A percentile compares a stretch with the other conserved stretches of the same genome.
These are phyloP conservation scores for Eilema caniola DNA, from an alignment of 2,888 invertebrate genomes.

Conservation along the genomic window DNA sequence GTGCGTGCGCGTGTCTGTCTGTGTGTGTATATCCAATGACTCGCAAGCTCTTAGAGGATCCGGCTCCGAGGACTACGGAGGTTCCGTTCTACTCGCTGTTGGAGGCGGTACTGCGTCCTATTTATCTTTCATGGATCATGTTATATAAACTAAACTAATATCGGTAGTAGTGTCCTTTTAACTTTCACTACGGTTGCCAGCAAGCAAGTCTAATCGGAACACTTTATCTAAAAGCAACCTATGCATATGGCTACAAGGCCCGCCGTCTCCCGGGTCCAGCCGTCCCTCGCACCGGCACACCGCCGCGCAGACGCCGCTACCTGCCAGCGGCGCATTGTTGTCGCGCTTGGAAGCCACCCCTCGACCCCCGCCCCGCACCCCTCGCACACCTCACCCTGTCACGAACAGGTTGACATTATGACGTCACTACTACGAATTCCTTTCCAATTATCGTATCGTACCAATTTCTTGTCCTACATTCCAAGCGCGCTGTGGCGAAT, in stretches of 20 bases:
- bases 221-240: neutral
- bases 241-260: neutral
- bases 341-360: constrained; percentile 14
- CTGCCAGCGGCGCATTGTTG: constrained; percentile 21
- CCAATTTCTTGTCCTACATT: neutral
- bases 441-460: neutral
- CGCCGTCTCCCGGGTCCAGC: no score
- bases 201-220: constrained; percentile 11
- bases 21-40: constrained; percentile 43
- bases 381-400: neutral
- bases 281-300: no score
- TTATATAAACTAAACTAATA: neutral
- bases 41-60: constrained; percentile 42
- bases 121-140: neutral
- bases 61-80: constrained; percentile 21
- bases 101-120: constrained; percentile 3
- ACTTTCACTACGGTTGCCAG: neutral
- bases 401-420: constrained; percentile 22
- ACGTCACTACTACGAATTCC: constrained; percentile 14
- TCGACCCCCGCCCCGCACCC: neutral
- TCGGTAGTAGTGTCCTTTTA: neutral
- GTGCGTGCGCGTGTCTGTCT: constrained; percentile 39
- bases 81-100: neutral
- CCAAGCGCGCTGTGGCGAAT: neutral
- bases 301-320: constrained; percentile 13